These are phyloP conservation scores for Labroides dimidiatus DNA, from an alignment of 2,797 vertebrate genomes.

Conservation along the genomic window DNA sequence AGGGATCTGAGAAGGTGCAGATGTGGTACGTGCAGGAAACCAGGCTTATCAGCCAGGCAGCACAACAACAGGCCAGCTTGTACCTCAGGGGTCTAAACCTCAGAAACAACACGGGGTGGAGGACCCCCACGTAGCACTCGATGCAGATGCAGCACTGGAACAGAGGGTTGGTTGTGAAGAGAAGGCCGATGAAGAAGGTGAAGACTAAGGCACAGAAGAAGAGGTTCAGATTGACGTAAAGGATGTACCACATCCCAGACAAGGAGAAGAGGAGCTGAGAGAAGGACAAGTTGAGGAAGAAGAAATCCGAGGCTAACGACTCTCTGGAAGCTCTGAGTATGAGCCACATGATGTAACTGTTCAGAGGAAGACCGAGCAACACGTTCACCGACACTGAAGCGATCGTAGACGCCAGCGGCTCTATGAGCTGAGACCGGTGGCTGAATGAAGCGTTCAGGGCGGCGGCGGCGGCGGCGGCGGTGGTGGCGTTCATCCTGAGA, in stretches of 20 bases:
- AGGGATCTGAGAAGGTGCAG: rapidly evolving
- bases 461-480: not conserved
- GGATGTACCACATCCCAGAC: rapidly evolving
- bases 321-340: constrained; percentile 18
- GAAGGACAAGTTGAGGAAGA: constrained; percentile 39
- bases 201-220: rapidly evolving
- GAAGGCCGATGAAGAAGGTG: not conserved
- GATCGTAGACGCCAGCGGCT: not conserved
- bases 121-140: constrained; percentile 36
- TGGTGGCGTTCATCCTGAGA: constrained; percentile 21
- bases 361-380: constrained; percentile 29
- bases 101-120: constrained; percentile 44
- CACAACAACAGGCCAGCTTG: constrained; percentile 27
- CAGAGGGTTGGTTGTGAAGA: constrained; percentile 31
- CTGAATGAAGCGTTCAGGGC: not conserved
- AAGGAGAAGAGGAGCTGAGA: constrained; percentile 11
- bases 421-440: rapidly evolving
- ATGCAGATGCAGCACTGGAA: constrained; percentile 47
- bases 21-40: constrained; percentile 10
- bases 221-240: rapidly evolving
- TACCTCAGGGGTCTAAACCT: constrained; percentile 42
- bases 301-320: constrained; percentile 35
- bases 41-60: constrained; percentile 21
- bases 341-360: constrained; percentile 41
- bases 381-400: not conserved